Evolutionary conservation across 2,797 vertebrate genomes (phyloP), one percentile per base, ranked within the genome.

Genomic region (Clarias laeviceps): DNA sequence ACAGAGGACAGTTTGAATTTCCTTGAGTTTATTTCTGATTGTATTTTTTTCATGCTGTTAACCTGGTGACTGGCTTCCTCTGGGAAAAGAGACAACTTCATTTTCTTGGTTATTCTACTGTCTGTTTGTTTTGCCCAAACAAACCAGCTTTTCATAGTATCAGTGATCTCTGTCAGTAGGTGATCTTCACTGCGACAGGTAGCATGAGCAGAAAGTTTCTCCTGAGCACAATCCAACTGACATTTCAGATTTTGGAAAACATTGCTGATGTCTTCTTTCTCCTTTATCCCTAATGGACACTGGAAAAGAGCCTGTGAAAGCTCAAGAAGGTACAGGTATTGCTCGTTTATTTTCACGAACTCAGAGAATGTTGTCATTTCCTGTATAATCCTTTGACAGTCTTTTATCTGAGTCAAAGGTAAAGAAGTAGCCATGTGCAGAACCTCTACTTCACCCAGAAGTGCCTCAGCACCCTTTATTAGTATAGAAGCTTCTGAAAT

Each of bases 61-160:
- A 98, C 96, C 90, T 98, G 97, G 32, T 92, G 89, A 22, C 91
- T 90, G 84, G 97, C 94, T 88, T 96, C 93, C 24, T 94, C 95
- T 0, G 97, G 96, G 72, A 97, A 96, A 87, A 98, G 95, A 14
- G 96, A 92, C 45, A 95, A 87, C 72, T 91, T 94, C 80, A 93
- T 90, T 27, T 88, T 90, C 0, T 91, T 89, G 9, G 89, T 90
- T 15, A 95, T 90, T 84, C 92, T 90, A 77, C 87, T 91, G 84
- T 95, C 92, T 0, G 90, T 92, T 84, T 93, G 94, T 84, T 96
- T 97, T 34, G 94, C 94, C 97, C 96, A 97, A 0, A 91, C 85
- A 59, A 96, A 90, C 34, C 94, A 91, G 84, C 96, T 95, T 87
- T 92, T 94, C 6, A 98, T 88, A 57, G 90, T 93, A 79, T 91